These are phyloP conservation scores for Cephus runcator DNA, from an alignment of 2,888 invertebrate species.

Conservation along the genomic window DNA sequence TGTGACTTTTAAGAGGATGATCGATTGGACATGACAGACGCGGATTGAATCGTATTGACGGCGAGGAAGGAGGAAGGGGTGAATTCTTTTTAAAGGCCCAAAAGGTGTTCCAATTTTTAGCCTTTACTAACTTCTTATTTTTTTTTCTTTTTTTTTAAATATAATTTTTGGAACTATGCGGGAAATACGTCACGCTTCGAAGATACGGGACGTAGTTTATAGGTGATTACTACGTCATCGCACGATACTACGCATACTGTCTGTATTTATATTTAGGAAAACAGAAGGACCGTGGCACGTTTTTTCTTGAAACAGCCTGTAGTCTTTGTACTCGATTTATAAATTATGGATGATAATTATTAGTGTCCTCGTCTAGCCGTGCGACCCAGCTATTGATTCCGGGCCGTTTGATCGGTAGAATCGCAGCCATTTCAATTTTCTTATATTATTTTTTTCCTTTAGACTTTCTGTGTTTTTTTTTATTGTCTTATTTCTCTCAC, in stretches of 20 bases:
- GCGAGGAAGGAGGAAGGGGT: too few species aligned
- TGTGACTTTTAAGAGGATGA: too few species aligned
- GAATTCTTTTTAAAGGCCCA: too few species aligned
- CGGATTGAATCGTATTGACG: too few species aligned
- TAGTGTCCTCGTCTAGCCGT: constrained; percentile 15
- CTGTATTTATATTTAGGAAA: constrained; percentile 41
- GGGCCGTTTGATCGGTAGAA: constrained; percentile 46
- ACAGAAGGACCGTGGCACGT: constrained; percentile 42
- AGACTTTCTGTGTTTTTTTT: background rate
- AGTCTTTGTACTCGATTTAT: constrained; percentile 36
- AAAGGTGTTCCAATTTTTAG: too few species aligned
- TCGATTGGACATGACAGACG: too few species aligned
- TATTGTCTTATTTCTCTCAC: too few species aligned
- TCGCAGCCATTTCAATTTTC: constrained; percentile 24
- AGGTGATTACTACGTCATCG: constrained; percentile 35
- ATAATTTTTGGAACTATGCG: too few species aligned
- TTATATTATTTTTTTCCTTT: constrained; percentile 1
- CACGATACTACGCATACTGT: constrained; percentile 46
- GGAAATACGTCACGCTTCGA: constrained; percentile 18
- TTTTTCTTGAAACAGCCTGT: constrained; percentile 44
- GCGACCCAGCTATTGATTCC: constrained; percentile 29
- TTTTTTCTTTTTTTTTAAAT: too few species aligned
- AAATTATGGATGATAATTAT: constrained; percentile 15
- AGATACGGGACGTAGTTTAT: constrained; percentile 11
- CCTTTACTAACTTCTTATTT: too few species aligned